Percentiles rank a stretch among this genome's conserved stretches.
phyloP scores from a whole-genome alignment of 2,888 invertebrate genomes.

The Tinea pellionella region DNA sequence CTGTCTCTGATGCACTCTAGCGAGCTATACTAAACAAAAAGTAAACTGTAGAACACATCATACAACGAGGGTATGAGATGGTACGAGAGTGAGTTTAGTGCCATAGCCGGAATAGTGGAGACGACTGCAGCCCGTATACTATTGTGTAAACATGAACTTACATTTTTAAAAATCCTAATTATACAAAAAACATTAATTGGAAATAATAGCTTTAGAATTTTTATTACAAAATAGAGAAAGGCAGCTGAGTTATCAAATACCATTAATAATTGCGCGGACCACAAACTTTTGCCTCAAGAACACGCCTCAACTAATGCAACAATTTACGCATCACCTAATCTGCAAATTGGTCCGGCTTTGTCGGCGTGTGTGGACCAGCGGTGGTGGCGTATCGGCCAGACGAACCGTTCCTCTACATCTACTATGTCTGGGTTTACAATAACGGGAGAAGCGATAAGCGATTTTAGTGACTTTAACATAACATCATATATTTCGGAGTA shows the following conservation, averaged over 20 bases:
- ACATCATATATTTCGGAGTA: too few species aligned
- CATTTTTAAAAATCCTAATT: too few species aligned
- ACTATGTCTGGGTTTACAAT: background rate
- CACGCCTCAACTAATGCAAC: constrained; percentile 40
- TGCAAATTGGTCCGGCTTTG: constrained; percentile 49
- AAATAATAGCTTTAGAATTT: too few species aligned
- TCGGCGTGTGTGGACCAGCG: constrained; percentile 7
- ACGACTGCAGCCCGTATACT: too few species aligned
- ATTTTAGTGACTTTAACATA: background rate
- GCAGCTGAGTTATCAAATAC: background rate
- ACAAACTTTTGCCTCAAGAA: constrained; percentile 11
- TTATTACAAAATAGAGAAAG: background rate
- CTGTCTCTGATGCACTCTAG: too few species aligned
- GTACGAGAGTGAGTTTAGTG: too few species aligned
- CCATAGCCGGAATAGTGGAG: too few species aligned
- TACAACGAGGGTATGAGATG: too few species aligned
- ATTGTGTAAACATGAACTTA: too few species aligned
- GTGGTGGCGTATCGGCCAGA: constrained; percentile 2
- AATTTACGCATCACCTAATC: constrained; percentile 61
- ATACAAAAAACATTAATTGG: too few species aligned
- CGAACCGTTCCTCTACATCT: constrained; percentile 5
- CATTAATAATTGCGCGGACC: constrained; percentile 12
- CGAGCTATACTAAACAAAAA: too few species aligned
- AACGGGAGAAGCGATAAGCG: background rate
- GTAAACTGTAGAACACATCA: too few species aligned